phyloP scores from a whole-genome alignment of 2,113 vertebrate species.

The Acinonyx jubatus region DNA sequence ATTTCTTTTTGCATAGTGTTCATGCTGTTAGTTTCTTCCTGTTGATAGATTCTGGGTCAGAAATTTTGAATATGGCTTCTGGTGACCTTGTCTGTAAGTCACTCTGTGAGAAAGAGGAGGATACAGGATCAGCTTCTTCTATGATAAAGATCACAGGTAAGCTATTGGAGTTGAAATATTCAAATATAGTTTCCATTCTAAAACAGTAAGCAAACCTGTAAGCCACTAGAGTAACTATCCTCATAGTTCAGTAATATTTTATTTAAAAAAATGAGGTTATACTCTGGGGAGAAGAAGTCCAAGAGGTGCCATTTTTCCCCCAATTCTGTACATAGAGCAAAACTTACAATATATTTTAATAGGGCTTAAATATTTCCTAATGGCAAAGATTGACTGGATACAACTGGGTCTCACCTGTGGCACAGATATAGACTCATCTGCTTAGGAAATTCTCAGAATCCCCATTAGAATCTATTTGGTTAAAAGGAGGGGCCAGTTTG shows the following conservation, averaged over 20 bases:
- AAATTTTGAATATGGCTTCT: constrained; percentile 63
- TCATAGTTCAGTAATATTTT: not conserved
- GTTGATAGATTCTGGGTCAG: constrained; percentile 64
- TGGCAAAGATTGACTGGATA: not conserved
- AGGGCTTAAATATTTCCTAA: not conserved
- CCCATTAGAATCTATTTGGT: not conserved
- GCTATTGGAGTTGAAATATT: not conserved
- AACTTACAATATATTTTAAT: not conserved
- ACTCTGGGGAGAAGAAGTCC: not conserved
- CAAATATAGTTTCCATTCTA: not conserved
- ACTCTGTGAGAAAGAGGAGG: constrained; percentile 28
- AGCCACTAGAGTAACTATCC: not conserved
- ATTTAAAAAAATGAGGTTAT: not conserved
- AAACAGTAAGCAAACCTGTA: not conserved
- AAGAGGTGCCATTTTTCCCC: not conserved
- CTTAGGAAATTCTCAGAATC: not conserved
- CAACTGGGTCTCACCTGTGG: not conserved
- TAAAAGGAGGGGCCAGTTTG: not conserved
- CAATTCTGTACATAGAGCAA: not conserved
- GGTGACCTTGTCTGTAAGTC: constrained; percentile 8
- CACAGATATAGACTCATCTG: not conserved
- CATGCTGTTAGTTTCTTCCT: constrained; percentile 29
- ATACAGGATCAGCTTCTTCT: not conserved
- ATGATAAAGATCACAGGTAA: constrained; percentile 48
- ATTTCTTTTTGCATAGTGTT: constrained; percentile 10